These are phyloP conservation scores for Papilio xuthus DNA, from an alignment of 1,140 invertebrate genomes.

Conservation along the genomic window DNA sequence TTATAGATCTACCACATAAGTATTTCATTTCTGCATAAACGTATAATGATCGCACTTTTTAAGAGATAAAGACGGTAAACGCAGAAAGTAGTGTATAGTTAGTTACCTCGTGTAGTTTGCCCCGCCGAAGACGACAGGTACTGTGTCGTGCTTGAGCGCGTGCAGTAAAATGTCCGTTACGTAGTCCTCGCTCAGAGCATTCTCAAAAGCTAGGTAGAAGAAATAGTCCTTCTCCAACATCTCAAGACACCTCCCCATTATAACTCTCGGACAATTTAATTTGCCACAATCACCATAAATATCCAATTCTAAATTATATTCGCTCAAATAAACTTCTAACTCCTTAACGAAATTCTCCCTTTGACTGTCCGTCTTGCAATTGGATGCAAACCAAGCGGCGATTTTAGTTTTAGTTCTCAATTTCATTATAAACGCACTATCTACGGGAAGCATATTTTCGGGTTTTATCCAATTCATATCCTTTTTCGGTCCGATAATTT, in stretches of 20 bases:
- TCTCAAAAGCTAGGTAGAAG: slow-evolving; percentile 88
- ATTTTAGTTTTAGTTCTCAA: slow-evolving; percentile 70
- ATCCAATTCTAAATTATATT: slow-evolving; percentile 79
- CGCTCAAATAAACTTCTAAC: slow-evolving; percentile 80
- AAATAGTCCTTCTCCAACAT: slow-evolving; percentile 81
- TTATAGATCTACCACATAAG: not conserved
- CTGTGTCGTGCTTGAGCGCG: slow-evolving; percentile 55
- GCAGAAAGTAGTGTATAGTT: not conserved
- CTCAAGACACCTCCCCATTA: slow-evolving; percentile 66
- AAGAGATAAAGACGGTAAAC: not conserved
- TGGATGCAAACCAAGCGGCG: slow-evolving; percentile 85
- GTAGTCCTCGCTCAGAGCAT: slow-evolving; percentile 83
- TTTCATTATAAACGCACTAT: slow-evolving; percentile 51
- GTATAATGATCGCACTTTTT: not conserved
- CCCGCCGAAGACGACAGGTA: slow-evolving; percentile 65
- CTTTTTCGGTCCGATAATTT: slow-evolving; percentile 61
- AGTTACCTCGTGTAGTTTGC: slow-evolving; percentile 74
- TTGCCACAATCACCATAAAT: slow-evolving; percentile 85
- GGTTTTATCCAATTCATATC: slow-evolving; percentile 55
- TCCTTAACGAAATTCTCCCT: slow-evolving; percentile 82
- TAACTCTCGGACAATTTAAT: slow-evolving; percentile 57
- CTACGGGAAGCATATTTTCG: slow-evolving; percentile 57
- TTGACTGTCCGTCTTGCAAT: slow-evolving; percentile 82
- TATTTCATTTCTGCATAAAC: not conserved
- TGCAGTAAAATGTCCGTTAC: slow-evolving; percentile 82